phyloP scores from a whole-genome alignment of 2,888 invertebrate species.

The Rhagonycha fulva region DNA sequence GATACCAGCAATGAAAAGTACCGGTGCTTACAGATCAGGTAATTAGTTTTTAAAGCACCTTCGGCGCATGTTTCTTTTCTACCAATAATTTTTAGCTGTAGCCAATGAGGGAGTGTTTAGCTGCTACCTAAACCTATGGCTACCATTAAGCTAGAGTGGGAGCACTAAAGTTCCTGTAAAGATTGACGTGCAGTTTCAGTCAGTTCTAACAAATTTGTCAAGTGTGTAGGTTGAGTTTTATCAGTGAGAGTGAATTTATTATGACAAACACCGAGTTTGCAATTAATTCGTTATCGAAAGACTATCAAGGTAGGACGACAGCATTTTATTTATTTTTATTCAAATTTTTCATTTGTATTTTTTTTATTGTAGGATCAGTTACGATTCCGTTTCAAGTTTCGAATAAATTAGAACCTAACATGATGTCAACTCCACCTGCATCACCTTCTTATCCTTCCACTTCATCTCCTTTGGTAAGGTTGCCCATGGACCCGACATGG shows the following conservation, averaged over 20 bases:
- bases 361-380: constrained; percentile 24
- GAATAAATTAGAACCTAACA: constrained; percentile 50
- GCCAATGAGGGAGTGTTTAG: constrained; percentile 50
- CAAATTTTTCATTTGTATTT: background rate
- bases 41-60: background rate
- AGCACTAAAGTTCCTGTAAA: background rate
- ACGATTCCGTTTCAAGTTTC: constrained; percentile 17
- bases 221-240: background rate
- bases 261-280: background rate
- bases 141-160: constrained; percentile 37
- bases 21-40: background rate
- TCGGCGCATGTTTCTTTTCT: background rate
- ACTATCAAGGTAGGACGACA: background rate
- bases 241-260: background rate
- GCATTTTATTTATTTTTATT: background rate
- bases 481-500: constrained; percentile 32
- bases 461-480: constrained; percentile 43
- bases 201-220: constrained; percentile 11
- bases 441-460: constrained; percentile 65
- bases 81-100: constrained; percentile 34
- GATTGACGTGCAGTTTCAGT: constrained; percentile 6
- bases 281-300: background rate
- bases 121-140: constrained; percentile 46
- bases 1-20: background rate
- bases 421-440: constrained; percentile 68